phyloP scores from a whole-genome alignment of 2,113 vertebrate species.

The Cyanistes caeruleus region DNA sequence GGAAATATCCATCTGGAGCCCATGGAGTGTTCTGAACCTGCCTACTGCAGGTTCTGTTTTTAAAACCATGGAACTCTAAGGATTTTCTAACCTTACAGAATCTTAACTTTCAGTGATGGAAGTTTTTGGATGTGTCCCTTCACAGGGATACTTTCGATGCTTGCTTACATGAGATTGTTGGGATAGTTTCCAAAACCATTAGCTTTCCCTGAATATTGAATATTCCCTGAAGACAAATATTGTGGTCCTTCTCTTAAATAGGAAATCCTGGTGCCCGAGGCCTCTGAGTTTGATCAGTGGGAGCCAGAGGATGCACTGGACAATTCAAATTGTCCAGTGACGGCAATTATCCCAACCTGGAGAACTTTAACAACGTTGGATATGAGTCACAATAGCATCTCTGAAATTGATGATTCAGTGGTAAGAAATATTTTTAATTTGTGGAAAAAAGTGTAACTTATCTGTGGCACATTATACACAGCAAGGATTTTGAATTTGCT shows the following conservation, averaged over 20 bases:
- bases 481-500: neutral
- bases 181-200: neutral
- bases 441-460: neutral
- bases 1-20: neutral
- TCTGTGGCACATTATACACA: neutral
- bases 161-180: neutral
- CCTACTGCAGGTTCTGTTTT: neutral
- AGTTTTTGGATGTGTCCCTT: neutral
- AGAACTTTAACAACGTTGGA: conserved; percentile 90
- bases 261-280: conserved; percentile 92
- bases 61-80: neutral
- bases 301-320: conserved; percentile 84
- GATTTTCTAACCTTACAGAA: neutral
- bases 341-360: conserved; percentile 91
- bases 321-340: conserved; percentile 80
- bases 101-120: neutral
- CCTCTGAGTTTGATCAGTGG: conserved; percentile 92
- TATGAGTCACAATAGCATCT: conserved; percentile 93
- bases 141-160: neutral
- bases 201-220: neutral
- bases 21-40: neutral
- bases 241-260: conserved; percentile 59
- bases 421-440: conserved; percentile 74
- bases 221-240: neutral
- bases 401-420: conserved; percentile 89